Evolutionary conservation across 2,113 vertebrate genomes (phyloP), one percentile per base, ranked within the genome.

Genomic region (Tachycineta bicolor): DNA sequence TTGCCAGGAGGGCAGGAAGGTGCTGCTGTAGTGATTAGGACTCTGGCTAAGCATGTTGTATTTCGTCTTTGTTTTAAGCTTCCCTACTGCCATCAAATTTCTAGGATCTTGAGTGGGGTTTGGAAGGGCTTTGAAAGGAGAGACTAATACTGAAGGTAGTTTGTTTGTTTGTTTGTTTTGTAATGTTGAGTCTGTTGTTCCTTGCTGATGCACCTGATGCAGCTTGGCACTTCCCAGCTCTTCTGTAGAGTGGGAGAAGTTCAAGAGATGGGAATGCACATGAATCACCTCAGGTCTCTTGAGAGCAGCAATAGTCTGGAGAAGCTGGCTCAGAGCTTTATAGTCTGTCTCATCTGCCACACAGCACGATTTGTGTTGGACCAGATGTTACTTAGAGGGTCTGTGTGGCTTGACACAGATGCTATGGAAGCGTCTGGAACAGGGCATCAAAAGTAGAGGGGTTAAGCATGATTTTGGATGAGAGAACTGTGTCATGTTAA

Each of bases 371-470:
- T 43, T 78, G 44, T 2, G 0, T 49, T 41, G 58, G 70, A 73
- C 46, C 94, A 96, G 84, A 91, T 95, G 94, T 68, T 71, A 37
- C 70, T 79, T 31, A 58, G 46, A 69, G 74, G 49, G n/a, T 25
- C 81, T 89, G 0, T 89, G 64, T 84, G 84, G 75, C 87, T 89
- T 92, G 77, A 89, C 46, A 31, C 95, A 96, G 91, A 96, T 89
- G 87, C 56, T 89, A 8, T 49, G 67, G 75, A 86, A 94, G 71
- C 0, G 2, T 95, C 85, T 94, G 93, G 75, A 95, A 49, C 15
- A 39, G 52, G 60, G 39, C 93, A 90, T 93, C 92, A 96, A 86
- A 91, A 86, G 87, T 52, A 77, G 76, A 90, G 64, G 67, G 79
- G 80, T 83, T 94, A 89, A 94, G 71, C 31, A 33, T 95, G 21